These are phyloP conservation scores for Pelosia muscerda DNA, from an alignment of 2,888 invertebrate genomes.

Conservation along the genomic window DNA sequence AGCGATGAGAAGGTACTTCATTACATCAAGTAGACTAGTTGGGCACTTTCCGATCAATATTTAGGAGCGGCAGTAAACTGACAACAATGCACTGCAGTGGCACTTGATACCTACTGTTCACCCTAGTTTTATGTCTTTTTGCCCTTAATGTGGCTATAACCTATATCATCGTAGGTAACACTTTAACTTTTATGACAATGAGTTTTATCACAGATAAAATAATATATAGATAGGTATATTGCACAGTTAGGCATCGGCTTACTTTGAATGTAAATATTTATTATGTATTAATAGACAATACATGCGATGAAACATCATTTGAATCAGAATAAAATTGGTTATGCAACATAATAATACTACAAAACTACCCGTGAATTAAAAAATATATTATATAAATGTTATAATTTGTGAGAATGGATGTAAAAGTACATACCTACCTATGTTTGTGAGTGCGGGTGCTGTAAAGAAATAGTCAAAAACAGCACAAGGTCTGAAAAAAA, in stretches of 20 bases:
- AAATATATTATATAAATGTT: too few species aligned
- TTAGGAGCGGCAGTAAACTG: slow-evolving; percentile 63
- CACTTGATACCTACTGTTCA: slow-evolving; percentile 48
- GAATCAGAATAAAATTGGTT: neutral
- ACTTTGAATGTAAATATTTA: too few species aligned
- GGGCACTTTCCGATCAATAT: slow-evolving; percentile 68
- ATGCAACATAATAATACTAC: too few species aligned
- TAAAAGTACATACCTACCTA: too few species aligned
- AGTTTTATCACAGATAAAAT: neutral
- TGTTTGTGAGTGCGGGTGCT: too few species aligned
- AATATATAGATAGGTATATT: neutral
- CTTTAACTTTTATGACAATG: neutral
- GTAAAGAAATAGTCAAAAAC: too few species aligned
- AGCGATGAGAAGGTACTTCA: slow-evolving; percentile 24
- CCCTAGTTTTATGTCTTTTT: slow-evolving; percentile 37
- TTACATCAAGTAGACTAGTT: slow-evolving; percentile 40
- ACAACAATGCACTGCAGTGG: slow-evolving; percentile 51
- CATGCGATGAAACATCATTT: neutral
- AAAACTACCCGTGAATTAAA: too few species aligned
- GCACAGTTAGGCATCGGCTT: too few species aligned
- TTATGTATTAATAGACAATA: neutral
- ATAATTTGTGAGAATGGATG: too few species aligned
- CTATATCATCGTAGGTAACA: slow-evolving; percentile 25
- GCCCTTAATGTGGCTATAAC: slow-evolving; percentile 20
- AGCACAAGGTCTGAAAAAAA: too few species aligned